Evolutionary conservation across 2,797 vertebrate species (phyloP).

Genomic region (Cichlasoma orientale): DNA sequence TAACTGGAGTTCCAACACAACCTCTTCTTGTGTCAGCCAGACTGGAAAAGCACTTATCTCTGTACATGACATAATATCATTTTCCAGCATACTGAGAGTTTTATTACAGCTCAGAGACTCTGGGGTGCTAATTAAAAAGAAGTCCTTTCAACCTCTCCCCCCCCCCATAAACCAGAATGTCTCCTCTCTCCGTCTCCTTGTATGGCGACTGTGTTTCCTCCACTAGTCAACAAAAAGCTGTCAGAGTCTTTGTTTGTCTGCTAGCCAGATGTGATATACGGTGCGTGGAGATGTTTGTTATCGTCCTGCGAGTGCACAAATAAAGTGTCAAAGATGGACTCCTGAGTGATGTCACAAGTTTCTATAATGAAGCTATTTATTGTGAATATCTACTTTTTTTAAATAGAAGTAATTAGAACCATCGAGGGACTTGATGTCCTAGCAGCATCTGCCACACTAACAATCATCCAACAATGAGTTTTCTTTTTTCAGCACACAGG

Average conservation of each 20-base stretch:
- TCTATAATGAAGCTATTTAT: conserved; percentile 42
- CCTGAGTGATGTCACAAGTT: conserved; percentile 28
- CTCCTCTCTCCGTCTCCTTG: conserved; percentile 42
- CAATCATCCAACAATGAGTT: background rate
- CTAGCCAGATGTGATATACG: conserved; percentile 20
- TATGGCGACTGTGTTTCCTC: conserved; percentile 54
- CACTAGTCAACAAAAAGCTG: conserved; percentile 62
- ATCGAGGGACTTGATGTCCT: conserved; percentile 16
- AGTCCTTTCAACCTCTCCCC: conserved; percentile 44
- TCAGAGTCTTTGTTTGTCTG: conserved; percentile 41
- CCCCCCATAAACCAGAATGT: conserved; percentile 21
- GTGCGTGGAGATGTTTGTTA: conserved; percentile 34
- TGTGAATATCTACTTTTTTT: conserved; percentile 15
- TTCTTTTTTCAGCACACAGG: background rate
- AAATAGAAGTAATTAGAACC: conserved; percentile 47
- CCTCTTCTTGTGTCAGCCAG: conserved; percentile 73
- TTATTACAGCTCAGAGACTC: conserved; percentile 82
- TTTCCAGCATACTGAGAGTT: conserved; percentile 70
- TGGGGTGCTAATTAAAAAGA: conserved; percentile 88
- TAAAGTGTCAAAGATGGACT: conserved; percentile 32
- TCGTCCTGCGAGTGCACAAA: conserved; percentile 14
- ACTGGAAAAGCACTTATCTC: conserved; percentile 88
- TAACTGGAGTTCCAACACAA: conserved; percentile 67
- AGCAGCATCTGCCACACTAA: background rate
- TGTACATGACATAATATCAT: conserved; percentile 75